Conservation (phyloP, 37 sponge, comb jelly and placozoan genomes). For the Crambe crambe region DNA sequence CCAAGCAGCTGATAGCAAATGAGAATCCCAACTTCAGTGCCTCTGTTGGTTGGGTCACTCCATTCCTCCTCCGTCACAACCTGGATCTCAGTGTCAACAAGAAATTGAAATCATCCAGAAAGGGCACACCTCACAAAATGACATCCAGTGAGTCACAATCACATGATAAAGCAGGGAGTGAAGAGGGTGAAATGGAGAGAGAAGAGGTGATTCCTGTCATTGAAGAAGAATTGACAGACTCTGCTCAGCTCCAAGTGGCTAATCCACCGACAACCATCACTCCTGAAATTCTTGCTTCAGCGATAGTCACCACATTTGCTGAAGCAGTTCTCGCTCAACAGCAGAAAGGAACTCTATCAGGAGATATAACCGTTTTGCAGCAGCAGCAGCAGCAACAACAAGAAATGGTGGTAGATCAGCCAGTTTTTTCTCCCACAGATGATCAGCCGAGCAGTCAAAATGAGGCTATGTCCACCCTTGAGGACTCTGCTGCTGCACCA, state of each 20-base stretch:
- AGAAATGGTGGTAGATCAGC: constrained; percentile 4
- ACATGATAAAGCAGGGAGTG: too few species aligned
- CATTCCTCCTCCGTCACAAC: constrained; percentile 78
- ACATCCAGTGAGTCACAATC: neutral
- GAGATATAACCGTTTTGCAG: constrained; percentile 26
- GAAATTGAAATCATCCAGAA: constrained; percentile 13
- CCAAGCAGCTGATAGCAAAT: constrained; percentile 57
- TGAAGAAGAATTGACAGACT: neutral
- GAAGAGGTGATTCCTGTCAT: neutral
- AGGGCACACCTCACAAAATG: constrained; percentile 20
- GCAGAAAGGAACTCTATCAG: too few species aligned
- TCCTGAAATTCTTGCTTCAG: constrained; percentile 21
- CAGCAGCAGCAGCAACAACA: constrained; percentile 38
- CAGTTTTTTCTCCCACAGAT: neutral
- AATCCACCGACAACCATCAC: neutral
- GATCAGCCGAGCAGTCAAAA: constrained; percentile 30
- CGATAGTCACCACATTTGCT: constrained; percentile 9
- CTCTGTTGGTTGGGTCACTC: constrained; percentile 82
- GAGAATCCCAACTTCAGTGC: constrained; percentile 88
- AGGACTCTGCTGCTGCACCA: neutral
- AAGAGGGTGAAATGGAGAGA: neutral
- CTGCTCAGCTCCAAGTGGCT: too few species aligned
- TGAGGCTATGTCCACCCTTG: neutral
- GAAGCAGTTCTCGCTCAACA: constrained; percentile 6
- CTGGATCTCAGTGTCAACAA: constrained; percentile 54